Percentiles rank a stretch among this genome's conserved stretches.
phyloP scores from a whole-genome alignment of 2,888 invertebrate genomes.

The Pseudanteris insignis region DNA sequence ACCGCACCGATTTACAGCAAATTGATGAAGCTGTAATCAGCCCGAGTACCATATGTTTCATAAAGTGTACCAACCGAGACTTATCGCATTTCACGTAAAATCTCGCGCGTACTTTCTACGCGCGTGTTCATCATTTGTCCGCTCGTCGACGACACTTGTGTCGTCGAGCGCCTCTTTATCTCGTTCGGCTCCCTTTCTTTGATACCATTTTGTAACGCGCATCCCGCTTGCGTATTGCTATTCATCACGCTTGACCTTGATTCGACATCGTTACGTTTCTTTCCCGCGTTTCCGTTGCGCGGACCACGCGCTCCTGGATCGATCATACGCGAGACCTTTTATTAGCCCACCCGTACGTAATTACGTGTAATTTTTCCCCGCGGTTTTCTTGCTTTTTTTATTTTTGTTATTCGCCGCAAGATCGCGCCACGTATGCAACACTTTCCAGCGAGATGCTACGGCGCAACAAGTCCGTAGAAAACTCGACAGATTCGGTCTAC shows the following conservation, averaged over 20 bases:
- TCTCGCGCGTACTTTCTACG: slow-evolving; percentile 21
- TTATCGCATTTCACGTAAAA: slow-evolving; percentile 19
- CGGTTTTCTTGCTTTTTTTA: too few species aligned
- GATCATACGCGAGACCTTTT: slow-evolving; percentile 5
- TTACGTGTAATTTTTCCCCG: too few species aligned
- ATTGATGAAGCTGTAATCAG: slow-evolving; percentile 37
- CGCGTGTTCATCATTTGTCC: slow-evolving; percentile 8
- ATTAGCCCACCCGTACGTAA: slow-evolving; percentile 15
- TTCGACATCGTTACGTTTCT: too few species aligned
- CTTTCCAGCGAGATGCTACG: slow-evolving; percentile 16
- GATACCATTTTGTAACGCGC: too few species aligned
- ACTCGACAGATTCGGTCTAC: too few species aligned
- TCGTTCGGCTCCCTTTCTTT: too few species aligned
- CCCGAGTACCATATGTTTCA: slow-evolving; percentile 31
- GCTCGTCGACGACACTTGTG: background rate
- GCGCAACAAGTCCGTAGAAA: too few species aligned
- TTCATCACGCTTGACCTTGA: background rate
- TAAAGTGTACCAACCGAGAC: slow-evolving; percentile 25
- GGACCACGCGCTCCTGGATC: slow-evolving; percentile 3
- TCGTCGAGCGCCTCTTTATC: slow-evolving; percentile 5
- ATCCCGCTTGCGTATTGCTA: too few species aligned
- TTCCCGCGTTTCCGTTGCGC: slow-evolving; percentile 8
- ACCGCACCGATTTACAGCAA: slow-evolving; percentile 30
- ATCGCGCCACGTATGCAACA: slow-evolving; percentile 9
- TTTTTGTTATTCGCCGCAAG: slow-evolving; percentile 4